Conservation (phyloP, 1,140 invertebrate genomes). For the Branchinecta lindahli region DNA sequence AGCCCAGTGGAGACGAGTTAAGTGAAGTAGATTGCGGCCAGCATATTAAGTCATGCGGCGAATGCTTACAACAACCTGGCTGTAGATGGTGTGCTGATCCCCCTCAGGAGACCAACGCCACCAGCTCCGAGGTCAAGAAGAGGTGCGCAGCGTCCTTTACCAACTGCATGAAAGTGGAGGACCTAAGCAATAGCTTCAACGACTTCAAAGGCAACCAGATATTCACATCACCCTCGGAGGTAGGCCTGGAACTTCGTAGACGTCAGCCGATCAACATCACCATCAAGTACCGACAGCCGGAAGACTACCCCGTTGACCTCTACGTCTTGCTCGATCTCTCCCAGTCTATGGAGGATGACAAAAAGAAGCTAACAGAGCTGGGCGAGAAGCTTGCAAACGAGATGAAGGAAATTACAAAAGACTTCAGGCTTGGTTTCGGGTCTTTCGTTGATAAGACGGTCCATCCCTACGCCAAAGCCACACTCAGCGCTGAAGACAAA, state of each 20-base stretch:
- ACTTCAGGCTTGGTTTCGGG: conserved; percentile 69
- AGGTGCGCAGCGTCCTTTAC: background rate
- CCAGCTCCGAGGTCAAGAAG: background rate
- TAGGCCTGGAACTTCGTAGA: conserved; percentile 29
- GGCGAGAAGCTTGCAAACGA: conserved; percentile 43
- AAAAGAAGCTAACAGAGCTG: conserved; percentile 45
- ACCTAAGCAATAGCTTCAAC: background rate
- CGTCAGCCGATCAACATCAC: conserved; percentile 26
- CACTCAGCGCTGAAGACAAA: conserved; percentile 24
- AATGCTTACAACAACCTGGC: conserved; percentile 16
- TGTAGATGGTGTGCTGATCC: conserved; percentile 17
- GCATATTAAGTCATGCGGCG: conserved; percentile 11
- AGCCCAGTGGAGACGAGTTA: background rate
- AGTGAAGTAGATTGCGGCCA: background rate
- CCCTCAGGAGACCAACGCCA: background rate
- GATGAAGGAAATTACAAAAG: conserved; percentile 60
- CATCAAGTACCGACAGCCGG: conserved; percentile 35
- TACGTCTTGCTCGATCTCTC: conserved; percentile 79
- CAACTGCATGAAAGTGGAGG: background rate
- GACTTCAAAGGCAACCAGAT: conserved; percentile 26
- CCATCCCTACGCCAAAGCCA: conserved; percentile 52
- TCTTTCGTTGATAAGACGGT: conserved; percentile 77
- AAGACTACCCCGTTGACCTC: conserved; percentile 71
- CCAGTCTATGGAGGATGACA: conserved; percentile 56
- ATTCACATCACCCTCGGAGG: conserved; percentile 29